Evolutionary conservation across 2,888 invertebrate species (phyloP), one percentile per base, ranked within the genome.

Genomic region (Autographa pulchrina): DNA sequence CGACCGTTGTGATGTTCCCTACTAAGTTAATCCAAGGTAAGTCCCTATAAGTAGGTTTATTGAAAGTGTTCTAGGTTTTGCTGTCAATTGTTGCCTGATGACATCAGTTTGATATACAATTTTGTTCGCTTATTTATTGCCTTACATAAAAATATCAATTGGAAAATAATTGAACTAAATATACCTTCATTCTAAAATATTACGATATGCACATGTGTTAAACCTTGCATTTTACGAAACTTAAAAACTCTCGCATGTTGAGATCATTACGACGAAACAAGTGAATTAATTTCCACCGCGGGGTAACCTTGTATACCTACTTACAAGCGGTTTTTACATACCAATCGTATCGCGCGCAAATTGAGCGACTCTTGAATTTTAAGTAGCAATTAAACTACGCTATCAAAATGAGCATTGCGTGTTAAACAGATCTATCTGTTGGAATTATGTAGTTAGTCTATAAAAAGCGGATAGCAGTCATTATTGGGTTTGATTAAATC

Each of bases 301-400:
- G 62, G 74, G 65, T 80, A 80, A 75, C 82, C 83, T 83, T 83
- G 81, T 72, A 62, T 38, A 54, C 60, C 35, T 65, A 43, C 60
- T 61, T 65, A 56, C 43, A 62, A 67, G 68, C 65, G 70, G 68
- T 82, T 80, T 72, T 65, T 75, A 66, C 75, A 69, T 68, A 32
- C 70, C 48, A 67, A 56, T 31, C n/a, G 38, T 31, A 72, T 48
- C 60, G 62, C 70, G 59, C 66, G 61, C 58, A 69, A 72, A 81
- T 62, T 74, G 65, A 56, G 60, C 70, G 72, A n/a, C 77, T 68
- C 67, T 70, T 79, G 79, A 81, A 83, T 83, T 65, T 77, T 69
- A 81, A 82, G 72, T 64, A 79, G 70, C 48, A 31, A 69, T 71
- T 65, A 70, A 66, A 68, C 41, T 20, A 41, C 41, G 41, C 65